Conservation (phyloP, 1,140 invertebrate genomes). For the Drosophila kurseongensis region DNA sequence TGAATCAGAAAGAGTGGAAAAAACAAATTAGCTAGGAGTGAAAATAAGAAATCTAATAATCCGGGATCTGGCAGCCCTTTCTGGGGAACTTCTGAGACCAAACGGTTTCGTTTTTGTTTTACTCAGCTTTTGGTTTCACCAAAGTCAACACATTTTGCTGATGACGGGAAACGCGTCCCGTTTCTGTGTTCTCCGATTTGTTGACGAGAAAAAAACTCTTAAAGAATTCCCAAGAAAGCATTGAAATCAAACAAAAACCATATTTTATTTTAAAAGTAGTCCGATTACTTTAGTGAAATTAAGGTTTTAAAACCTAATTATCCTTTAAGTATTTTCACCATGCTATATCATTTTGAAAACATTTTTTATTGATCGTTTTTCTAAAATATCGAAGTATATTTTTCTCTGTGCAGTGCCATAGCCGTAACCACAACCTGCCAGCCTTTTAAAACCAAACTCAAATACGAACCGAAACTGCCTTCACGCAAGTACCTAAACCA, state of each 20-base stretch:
- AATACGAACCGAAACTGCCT: slow-evolving; percentile 69
- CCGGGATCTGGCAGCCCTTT: slow-evolving; percentile 22
- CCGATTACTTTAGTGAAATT: too few species aligned
- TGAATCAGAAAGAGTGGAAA: not conserved
- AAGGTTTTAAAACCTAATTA: too few species aligned
- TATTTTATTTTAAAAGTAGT: too few species aligned
- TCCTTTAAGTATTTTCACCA: not conserved
- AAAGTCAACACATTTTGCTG: slow-evolving; percentile 40
- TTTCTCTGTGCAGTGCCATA: slow-evolving; percentile 71
- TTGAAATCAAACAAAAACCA: not conserved
- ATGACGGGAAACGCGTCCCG: slow-evolving; percentile 33
- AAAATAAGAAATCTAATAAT: slow-evolving; percentile 1
- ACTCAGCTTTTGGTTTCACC: slow-evolving; percentile 50
- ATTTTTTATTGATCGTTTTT: too few species aligned
- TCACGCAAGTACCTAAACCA: slow-evolving; percentile 44
- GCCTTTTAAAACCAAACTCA: slow-evolving; percentile 48
- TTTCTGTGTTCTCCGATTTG: slow-evolving; percentile 46
- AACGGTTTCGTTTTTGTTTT: slow-evolving; percentile 17
- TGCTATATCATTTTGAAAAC: too few species aligned
- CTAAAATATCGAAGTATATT: not conserved
- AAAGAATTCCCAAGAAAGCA: not conserved
- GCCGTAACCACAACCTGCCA: slow-evolving; percentile 58
- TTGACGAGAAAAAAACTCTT: slow-evolving; percentile 19
- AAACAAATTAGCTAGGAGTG: slow-evolving; percentile 4
- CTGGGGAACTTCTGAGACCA: slow-evolving; percentile 10